Conservation (phyloP, 2,113 vertebrate genomes). For the Nesogale talazaci region DNA sequence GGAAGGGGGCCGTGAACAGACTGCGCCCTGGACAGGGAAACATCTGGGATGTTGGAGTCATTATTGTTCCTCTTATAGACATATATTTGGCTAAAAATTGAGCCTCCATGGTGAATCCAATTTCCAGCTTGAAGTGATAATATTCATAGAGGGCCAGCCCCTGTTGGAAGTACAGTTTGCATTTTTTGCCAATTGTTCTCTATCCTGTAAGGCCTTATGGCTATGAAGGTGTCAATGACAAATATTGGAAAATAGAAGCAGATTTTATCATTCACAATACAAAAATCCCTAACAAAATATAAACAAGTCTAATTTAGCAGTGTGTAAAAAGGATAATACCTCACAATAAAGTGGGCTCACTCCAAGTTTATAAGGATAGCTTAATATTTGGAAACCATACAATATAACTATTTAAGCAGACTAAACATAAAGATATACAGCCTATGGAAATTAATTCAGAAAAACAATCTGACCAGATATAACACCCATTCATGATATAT, state of each 20-base stretch:
- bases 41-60: no score
- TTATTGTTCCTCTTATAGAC: no score
- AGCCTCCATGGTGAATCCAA: no score
- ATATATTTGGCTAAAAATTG: no score
- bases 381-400: neutral
- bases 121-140: neutral
- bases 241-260: conserved; percentile 21
- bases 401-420: neutral
- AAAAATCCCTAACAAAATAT: neutral
- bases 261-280: neutral
- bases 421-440: neutral
- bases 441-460: neutral
- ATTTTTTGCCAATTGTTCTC: neutral
- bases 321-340: neutral
- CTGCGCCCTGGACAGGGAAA: no score
- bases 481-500: neutral
- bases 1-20: no score
- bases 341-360: neutral
- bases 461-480: conserved; percentile 28
- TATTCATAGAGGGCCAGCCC: neutral
- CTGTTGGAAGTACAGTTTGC: neutral
- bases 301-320: neutral
- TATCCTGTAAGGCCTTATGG: neutral
- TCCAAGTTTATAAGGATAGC: neutral
- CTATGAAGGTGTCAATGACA: neutral